Conservation (phyloP, 2,797 vertebrate genomes). For the Acropternis orthonyx region DNA sequence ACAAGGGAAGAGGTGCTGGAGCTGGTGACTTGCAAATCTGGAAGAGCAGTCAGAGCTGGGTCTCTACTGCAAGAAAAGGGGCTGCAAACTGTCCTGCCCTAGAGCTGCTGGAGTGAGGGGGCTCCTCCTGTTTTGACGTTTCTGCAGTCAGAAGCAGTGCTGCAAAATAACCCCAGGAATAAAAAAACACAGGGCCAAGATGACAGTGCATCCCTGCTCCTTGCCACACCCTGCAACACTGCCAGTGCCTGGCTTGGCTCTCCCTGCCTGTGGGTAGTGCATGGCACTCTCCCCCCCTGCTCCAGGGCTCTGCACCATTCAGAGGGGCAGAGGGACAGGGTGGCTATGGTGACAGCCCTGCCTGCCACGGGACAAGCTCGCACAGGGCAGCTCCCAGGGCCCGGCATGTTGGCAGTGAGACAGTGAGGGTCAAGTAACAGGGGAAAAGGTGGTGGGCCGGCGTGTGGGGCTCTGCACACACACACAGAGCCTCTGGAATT, state of each 20-base stretch:
- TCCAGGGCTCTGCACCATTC: background rate
- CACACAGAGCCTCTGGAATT: background rate
- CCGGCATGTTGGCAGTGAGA: accelerated
- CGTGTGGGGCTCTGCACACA: accelerated
- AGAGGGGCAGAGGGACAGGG: accelerated
- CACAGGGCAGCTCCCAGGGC: background rate
- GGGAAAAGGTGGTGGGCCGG: background rate
- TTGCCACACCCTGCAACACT: background rate
- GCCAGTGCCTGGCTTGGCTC: background rate
- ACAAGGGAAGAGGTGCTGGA: background rate
- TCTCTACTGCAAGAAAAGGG: background rate
- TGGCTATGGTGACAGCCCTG: background rate
- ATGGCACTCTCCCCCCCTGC: background rate
- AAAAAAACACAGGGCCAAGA: background rate
- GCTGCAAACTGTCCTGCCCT: background rate
- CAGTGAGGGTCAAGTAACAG: background rate
- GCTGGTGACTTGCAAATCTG: background rate
- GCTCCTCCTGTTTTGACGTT: background rate
- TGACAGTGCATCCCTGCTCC: conserved; percentile 18
- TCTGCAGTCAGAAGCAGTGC: background rate
- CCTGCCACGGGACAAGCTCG: background rate
- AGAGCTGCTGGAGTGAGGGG: background rate
- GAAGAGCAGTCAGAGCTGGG: background rate
- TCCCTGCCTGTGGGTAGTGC: accelerated
- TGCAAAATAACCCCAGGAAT: background rate